phyloP scores from a whole-genome alignment of 2,113 vertebrate species.

The Pungitius pungitius region DNA sequence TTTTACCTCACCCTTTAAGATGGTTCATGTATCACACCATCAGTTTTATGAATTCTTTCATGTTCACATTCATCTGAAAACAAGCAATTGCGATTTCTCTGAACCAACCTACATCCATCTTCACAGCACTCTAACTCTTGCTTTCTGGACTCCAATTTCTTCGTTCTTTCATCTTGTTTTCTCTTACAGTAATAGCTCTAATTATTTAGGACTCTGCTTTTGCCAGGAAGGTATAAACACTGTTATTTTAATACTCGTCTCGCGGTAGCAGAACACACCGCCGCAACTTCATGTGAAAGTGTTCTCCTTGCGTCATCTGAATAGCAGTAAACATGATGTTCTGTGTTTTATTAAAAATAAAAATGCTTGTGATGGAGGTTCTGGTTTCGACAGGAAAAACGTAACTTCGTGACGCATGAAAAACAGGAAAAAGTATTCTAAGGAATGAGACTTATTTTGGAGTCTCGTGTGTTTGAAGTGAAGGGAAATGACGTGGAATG shows the following conservation, averaged over 20 bases:
- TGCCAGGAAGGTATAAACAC: constrained; percentile 40
- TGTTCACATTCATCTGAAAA: constrained; percentile 34
- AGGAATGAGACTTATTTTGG: too few relatives aligned
- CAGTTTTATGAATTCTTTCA: constrained; percentile 24
- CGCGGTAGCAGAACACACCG: constrained; percentile 6
- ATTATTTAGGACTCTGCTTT: constrained; percentile 26
- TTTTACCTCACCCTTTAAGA: neutral
- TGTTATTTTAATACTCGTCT: constrained; percentile 38
- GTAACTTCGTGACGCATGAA: too few relatives aligned
- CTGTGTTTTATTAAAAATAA: neutral
- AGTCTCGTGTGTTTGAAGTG: neutral
- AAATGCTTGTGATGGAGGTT: too few relatives aligned
- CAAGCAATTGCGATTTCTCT: constrained; percentile 3
- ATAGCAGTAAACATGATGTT: neutral
- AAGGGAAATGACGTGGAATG: constrained; percentile 6
- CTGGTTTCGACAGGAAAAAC: too few relatives aligned
- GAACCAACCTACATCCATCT: constrained; percentile 34
- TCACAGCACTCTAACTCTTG: constrained; percentile 20
- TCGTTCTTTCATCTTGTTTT: constrained; percentile 33
- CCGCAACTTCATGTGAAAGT: neutral
- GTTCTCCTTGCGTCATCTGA: neutral
- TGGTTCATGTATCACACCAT: neutral
- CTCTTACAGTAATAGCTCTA: constrained; percentile 10
- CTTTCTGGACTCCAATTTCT: constrained; percentile 34
- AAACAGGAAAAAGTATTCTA: too few relatives aligned